Percentiles rank a stretch among this genome's conserved stretches.
These are phyloP conservation scores for Lindbergichthys nudifrons DNA, from an alignment of 2,797 vertebrate genomes.

Conservation along the genomic window DNA sequence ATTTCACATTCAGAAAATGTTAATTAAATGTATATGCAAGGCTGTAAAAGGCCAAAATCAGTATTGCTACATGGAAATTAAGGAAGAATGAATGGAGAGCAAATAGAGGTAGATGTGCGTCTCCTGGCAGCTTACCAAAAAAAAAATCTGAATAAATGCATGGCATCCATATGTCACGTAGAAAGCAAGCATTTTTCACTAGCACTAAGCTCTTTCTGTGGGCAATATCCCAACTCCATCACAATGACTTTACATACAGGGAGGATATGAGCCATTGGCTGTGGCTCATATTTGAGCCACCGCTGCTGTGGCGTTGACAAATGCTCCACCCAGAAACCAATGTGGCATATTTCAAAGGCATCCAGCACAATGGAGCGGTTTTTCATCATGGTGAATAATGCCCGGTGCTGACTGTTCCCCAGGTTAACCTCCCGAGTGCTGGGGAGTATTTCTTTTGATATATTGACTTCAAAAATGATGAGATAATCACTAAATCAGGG, in stretches of 20 bases:
- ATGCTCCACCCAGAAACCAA: constrained; percentile 52
- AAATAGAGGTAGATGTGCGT: constrained; percentile 42
- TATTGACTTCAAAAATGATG: constrained; percentile 30
- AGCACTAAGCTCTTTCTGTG: constrained; percentile 34
- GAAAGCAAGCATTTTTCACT: constrained; percentile 37
- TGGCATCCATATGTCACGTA: constrained; percentile 41
- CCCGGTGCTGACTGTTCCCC: constrained; percentile 25
- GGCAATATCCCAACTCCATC: constrained; percentile 59
- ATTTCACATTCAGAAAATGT: constrained; percentile 36
- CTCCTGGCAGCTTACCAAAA: constrained; percentile 56
- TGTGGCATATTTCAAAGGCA: constrained; percentile 64
- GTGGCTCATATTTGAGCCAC: constrained; percentile 51
- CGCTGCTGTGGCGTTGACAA: constrained; percentile 62
- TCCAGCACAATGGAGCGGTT: constrained; percentile 54
- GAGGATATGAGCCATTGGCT: background rate
- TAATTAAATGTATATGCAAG: constrained; percentile 34
- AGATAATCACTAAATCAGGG: constrained; percentile 52
- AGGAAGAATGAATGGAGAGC: constrained; percentile 37
- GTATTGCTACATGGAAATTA: constrained; percentile 38
- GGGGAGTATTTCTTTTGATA: constrained; percentile 38
- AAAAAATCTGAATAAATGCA: constrained; percentile 49
- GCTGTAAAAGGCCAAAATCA: constrained; percentile 47
- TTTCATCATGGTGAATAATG: constrained; percentile 58
- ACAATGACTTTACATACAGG: constrained; percentile 41
- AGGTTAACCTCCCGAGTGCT: constrained; percentile 34